Percentiles rank a stretch among this genome's conserved stretches.
Conservation (phyloP, 2,888 invertebrate genomes). For the Rugalucina vietnamica region DNA sequence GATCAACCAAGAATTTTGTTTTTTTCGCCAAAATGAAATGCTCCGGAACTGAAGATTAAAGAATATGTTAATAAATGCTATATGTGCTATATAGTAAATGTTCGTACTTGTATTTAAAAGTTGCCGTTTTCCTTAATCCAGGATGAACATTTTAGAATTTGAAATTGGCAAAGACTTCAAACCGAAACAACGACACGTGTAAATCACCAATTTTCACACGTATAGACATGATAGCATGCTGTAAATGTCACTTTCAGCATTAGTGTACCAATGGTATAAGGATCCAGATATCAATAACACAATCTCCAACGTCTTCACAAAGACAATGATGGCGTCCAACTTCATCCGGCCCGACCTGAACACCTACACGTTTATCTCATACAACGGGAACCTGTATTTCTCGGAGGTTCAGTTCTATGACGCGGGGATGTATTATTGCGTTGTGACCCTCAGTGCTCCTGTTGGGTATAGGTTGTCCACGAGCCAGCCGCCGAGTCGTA, state of each 20-base stretch:
- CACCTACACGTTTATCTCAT: conserved; percentile 92
- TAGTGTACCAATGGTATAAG: conserved; percentile 66
- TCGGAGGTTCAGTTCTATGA: conserved; percentile 94
- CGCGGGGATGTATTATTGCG: conserved; percentile 69
- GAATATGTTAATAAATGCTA: too few species aligned
- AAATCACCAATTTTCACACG: not conserved
- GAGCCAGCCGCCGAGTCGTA: conserved; percentile 63
- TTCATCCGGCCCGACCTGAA: conserved; percentile 96
- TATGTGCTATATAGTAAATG: too few species aligned
- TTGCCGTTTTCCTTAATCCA: too few species aligned
- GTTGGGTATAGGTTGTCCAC: conserved; percentile 60
- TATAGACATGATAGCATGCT: not conserved
- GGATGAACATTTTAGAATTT: too few species aligned
- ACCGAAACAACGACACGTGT: too few species aligned
- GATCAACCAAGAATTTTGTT: too few species aligned
- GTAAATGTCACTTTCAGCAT: conserved; percentile 38
- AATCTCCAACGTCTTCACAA: not conserved
- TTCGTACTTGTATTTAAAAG: too few species aligned
- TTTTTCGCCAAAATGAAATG: too few species aligned
- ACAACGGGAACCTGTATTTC: conserved; percentile 97
- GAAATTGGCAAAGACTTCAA: too few species aligned
- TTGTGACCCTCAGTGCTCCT: conserved; percentile 66
- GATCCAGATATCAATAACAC: conserved; percentile 21
- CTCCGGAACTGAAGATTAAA: too few species aligned
- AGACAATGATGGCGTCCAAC: conserved; percentile 83